Percentiles rank a stretch among this genome's conserved stretches.
Evolutionary conservation across 1,140 invertebrate genomes (phyloP).

Genomic region (Dolichoris vasculosae): DNA sequence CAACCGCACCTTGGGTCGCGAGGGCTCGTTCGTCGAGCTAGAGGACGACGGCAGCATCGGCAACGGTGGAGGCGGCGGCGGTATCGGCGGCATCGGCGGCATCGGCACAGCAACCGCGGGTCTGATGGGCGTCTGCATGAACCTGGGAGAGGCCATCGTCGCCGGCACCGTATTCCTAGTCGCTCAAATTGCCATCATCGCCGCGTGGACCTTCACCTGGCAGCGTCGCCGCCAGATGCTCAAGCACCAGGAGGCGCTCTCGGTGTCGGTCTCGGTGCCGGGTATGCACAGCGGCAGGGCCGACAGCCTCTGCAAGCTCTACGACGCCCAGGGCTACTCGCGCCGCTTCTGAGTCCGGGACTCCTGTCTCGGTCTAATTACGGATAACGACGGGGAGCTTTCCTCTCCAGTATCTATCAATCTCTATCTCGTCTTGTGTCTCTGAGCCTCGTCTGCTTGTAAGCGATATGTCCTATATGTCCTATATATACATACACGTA

Average conservation of each 20-base stretch:
- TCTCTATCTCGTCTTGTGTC: slow-evolving; percentile 32
- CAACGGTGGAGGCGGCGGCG: slow-evolving; percentile 69
- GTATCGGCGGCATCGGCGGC: slow-evolving; percentile 55
- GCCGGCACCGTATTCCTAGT: slow-evolving; percentile 88
- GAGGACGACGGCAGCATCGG: slow-evolving; percentile 55
- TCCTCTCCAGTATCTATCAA: slow-evolving; percentile 37
- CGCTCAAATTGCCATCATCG: slow-evolving; percentile 86
- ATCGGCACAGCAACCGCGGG: slow-evolving; percentile 75
- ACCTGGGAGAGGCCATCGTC: slow-evolving; percentile 84
- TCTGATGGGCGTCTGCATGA: slow-evolving; percentile 81
- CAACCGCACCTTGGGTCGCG: slow-evolving; percentile 6
- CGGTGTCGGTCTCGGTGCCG: slow-evolving; percentile 76
- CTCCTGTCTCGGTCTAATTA: neutral
- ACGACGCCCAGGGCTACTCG: slow-evolving; percentile 88
- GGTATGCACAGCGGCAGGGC: slow-evolving; percentile 78
- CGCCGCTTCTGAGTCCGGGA: slow-evolving; percentile 83
- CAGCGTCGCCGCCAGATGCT: slow-evolving; percentile 82
- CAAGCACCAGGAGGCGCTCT: slow-evolving; percentile 76
- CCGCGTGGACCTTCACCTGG: slow-evolving; percentile 89
- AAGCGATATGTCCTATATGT: slow-evolving; percentile 37
- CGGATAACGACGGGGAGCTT: slow-evolving; percentile 13
- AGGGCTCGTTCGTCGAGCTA: slow-evolving; percentile 59
- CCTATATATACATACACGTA: slow-evolving; percentile 17
- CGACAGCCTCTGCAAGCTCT: slow-evolving; percentile 89
- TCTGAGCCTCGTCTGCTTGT: slow-evolving; percentile 32